A percentile compares a stretch with the other conserved stretches of the same genome.
These are phyloP conservation scores for Caenorhabditis briggsae DNA, from an alignment of 1,140 invertebrate species.

Conservation along the genomic window DNA sequence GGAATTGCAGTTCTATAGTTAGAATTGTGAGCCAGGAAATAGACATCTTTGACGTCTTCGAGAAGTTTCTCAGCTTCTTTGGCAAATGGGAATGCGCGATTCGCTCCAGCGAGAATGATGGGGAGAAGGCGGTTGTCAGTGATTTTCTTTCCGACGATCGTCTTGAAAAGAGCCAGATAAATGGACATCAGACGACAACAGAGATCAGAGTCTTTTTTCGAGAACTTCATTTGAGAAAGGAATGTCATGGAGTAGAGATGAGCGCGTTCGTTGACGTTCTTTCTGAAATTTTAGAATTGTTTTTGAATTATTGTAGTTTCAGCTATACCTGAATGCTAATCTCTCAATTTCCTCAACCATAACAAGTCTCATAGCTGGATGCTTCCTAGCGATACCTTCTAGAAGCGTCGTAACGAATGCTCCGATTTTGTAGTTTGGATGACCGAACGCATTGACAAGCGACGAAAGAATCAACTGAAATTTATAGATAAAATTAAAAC, in stretches of 20 bases:
- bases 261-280: slow-evolving; percentile 55
- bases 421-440: slow-evolving; percentile 88
- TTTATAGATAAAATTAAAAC: background rate
- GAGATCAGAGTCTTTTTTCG: slow-evolving; percentile 45
- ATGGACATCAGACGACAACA: slow-evolving; percentile 57
- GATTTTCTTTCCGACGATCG: slow-evolving; percentile 47
- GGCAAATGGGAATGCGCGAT: slow-evolving; percentile 62
- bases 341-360: slow-evolving; percentile 90
- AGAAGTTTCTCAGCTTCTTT: slow-evolving; percentile 54
- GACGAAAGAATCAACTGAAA: slow-evolving; percentile 83
- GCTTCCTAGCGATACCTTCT: slow-evolving; percentile 85
- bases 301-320: too few species aligned
- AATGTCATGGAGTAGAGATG: slow-evolving; percentile 59
- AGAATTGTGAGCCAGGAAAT: slow-evolving; percentile 87
- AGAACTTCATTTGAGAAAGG: slow-evolving; percentile 60
- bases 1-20: slow-evolving; percentile 87
- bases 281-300: slow-evolving; percentile 45
- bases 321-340: slow-evolving; percentile 85
- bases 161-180: slow-evolving; percentile 64
- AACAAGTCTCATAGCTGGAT: slow-evolving; percentile 91
- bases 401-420: slow-evolving; percentile 89
- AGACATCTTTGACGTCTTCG: slow-evolving; percentile 82
- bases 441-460: slow-evolving; percentile 94
- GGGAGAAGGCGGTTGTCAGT: slow-evolving; percentile 46
- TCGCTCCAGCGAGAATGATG: slow-evolving; percentile 59